These are phyloP conservation scores for Conchocele bisecta DNA, from an alignment of 2,888 invertebrate genomes.

Conservation along the genomic window DNA sequence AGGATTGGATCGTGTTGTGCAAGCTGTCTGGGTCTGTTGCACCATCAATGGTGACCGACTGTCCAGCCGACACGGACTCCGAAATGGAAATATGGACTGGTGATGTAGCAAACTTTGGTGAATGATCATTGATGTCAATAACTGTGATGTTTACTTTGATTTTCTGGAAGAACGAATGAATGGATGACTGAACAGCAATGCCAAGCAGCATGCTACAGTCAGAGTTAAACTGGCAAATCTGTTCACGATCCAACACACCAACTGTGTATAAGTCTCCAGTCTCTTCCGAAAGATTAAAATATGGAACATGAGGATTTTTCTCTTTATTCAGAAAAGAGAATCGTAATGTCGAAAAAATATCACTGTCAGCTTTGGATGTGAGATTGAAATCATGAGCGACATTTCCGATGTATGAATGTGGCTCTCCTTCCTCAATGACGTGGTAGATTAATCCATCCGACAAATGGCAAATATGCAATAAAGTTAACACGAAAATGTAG, in stretches of 20 bases:
- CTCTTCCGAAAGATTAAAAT: slow-evolving; percentile 66
- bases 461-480: slow-evolving; percentile 2
- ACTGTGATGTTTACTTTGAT: slow-evolving; percentile 73
- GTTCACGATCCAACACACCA: slow-evolving; percentile 68
- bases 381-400: slow-evolving; percentile 68
- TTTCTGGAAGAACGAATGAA: slow-evolving; percentile 70
- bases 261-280: slow-evolving; percentile 65
- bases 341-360: slow-evolving; percentile 56
- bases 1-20: slow-evolving; percentile 67
- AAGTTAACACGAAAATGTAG: no score
- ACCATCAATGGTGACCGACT: slow-evolving; percentile 64
- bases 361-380: slow-evolving; percentile 50
- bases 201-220: slow-evolving; percentile 66
- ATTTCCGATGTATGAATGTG: slow-evolving; percentile 65
- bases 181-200: slow-evolving; percentile 70
- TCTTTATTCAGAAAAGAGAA: slow-evolving; percentile 69
- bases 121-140: slow-evolving; percentile 79
- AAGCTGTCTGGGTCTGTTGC: slow-evolving; percentile 72
- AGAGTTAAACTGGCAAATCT: slow-evolving; percentile 62
- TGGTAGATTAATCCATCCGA: slow-evolving; percentile 50
- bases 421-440: slow-evolving; percentile 49
- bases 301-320: slow-evolving; percentile 53
- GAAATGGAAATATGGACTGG: slow-evolving; percentile 64
- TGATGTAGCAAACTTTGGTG: slow-evolving; percentile 68
- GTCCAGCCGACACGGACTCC: slow-evolving; percentile 64